Evolutionary conservation across 2,797 vertebrate species (phyloP), one percentile per base, ranked within the genome.

Genomic region (Mormyrops boulengeri): DNA sequence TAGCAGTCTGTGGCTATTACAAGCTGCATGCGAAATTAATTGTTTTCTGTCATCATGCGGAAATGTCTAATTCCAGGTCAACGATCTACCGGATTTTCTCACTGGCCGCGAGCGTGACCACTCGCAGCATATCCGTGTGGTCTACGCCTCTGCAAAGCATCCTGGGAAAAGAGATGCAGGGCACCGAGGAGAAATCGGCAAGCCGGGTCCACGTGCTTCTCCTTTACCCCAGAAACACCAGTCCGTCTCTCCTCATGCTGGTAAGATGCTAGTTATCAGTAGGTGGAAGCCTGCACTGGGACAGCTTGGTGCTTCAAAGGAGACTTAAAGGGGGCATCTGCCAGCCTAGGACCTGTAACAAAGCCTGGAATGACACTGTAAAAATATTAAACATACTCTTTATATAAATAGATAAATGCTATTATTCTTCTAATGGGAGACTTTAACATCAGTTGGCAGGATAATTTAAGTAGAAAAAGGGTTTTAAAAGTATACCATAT

Each of bases 21-120:
- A 34, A 34, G 38, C 5, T 19, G 38, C 17, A n/a, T 41, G 17
- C 6, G 0, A 80, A 80, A 80, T 52, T 44, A 12, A 85, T 49
- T 91, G 91, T 86, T 17, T 14, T 57, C 12, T 30, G 38, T 34
- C 11, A 26, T 38, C n/a, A 9, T 66, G 3, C 86, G 62, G 6
- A 34, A 87, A 85, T 69, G 73, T 50, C 90, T 53, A 41, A 88
- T 41, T 22, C 22, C 92, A 97, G 97, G 93, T 97, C 53, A 96
- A 96, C 1, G 96, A 97, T 93, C 92, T 96, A 47, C 96, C 97
- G 30, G 95, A 96, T 47, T 97, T 97, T 94, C 94, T 97, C 85
- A 94, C 91, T 11, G 93, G 95, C 22, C 94, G 93, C 80, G 93
- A 96, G 22, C 93, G 95, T 77, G 95, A 97, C 17, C 93, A 88